These are phyloP conservation scores for Temnothorax rugatulus DNA, from an alignment of 2,888 invertebrate species.

Conservation along the genomic window DNA sequence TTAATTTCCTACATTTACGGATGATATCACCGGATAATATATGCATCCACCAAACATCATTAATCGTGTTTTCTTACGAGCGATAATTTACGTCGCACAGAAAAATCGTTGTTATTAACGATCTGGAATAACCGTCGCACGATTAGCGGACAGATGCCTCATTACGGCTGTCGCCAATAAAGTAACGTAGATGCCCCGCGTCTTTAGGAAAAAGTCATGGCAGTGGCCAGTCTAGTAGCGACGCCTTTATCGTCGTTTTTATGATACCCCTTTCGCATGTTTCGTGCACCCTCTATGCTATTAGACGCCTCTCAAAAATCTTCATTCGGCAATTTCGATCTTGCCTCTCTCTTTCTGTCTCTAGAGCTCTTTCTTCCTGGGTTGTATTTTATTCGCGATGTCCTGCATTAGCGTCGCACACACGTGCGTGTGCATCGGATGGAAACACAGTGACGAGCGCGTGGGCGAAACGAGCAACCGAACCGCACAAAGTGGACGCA, in stretches of 20 bases:
- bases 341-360: background rate
- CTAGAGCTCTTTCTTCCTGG: constrained; percentile 29
- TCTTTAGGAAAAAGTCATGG: constrained; percentile 65
- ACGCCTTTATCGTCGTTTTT: constrained; percentile 71
- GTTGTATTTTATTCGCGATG: constrained; percentile 75
- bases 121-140: constrained; percentile 30
- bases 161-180: constrained; percentile 42
- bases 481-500: constrained; percentile 81
- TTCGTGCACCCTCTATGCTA: constrained; percentile 21
- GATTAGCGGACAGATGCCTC: constrained; percentile 40
- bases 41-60: constrained; percentile 44
- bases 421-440: constrained; percentile 41
- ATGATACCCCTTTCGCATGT: constrained; percentile 60
- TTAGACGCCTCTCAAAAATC: constrained; percentile 64
- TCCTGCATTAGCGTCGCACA: constrained; percentile 73
- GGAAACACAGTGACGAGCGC: constrained; percentile 63
- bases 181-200: constrained; percentile 2
- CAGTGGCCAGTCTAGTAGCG: constrained; percentile 71
- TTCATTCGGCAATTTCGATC: constrained; percentile 68
- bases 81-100: constrained; percentile 25
- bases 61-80: constrained; percentile 49
- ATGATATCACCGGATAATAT: constrained; percentile 42
- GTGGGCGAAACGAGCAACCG: constrained; percentile 82
- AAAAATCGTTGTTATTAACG: constrained; percentile 52
- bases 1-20: constrained; percentile 41